Conservation (phyloP, 2,797 vertebrate species). For the Eulemur albifrons region DNA sequence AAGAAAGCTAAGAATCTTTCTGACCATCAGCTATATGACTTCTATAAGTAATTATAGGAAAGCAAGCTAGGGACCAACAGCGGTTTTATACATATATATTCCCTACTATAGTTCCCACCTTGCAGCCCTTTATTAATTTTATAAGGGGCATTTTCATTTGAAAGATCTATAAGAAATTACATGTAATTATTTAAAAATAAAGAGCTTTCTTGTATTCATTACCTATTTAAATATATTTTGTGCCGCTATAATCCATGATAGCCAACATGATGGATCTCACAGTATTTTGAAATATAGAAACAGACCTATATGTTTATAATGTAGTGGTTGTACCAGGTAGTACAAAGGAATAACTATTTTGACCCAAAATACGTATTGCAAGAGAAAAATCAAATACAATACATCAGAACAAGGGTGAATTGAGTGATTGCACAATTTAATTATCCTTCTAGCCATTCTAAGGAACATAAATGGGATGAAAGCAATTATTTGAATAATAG, state of each 20-base stretch:
- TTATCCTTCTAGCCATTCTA: neutral
- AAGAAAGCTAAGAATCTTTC: neutral
- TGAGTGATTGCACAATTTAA: neutral
- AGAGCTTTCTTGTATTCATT: neutral
- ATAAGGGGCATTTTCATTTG: neutral
- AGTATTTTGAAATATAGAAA: neutral
- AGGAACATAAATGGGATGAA: neutral
- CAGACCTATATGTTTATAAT: neutral
- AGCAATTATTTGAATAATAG: neutral
- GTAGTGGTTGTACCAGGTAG: rapidly evolving
- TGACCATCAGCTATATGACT: neutral
- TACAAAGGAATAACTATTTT: neutral
- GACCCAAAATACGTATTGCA: neutral
- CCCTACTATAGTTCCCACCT: neutral
- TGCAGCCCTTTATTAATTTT: neutral
- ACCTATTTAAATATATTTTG: neutral
- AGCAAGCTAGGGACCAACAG: neutral
- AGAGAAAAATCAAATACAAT: neutral
- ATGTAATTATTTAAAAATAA: neutral
- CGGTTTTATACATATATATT: neutral
- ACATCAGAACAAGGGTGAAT: neutral
- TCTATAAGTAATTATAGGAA: neutral
- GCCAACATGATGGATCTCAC: neutral
- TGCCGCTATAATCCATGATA: neutral
- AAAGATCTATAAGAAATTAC: neutral